Conservation (phyloP, 2,888 invertebrate genomes). For the Morpho helenor region DNA sequence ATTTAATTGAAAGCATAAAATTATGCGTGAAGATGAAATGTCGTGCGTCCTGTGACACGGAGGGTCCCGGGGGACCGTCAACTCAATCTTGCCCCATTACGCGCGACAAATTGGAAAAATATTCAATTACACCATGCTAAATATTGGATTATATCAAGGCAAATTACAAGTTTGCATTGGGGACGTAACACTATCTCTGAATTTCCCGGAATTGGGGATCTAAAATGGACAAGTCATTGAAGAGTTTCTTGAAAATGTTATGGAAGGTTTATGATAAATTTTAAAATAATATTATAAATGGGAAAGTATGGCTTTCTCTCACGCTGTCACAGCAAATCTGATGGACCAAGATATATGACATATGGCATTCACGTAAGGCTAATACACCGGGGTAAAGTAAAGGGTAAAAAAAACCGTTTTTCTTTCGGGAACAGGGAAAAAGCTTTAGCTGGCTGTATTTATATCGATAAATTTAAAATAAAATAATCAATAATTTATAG, state of each 20-base stretch:
- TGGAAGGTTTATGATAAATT: no score
- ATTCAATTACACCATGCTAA: conserved; percentile 77
- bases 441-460: no score
- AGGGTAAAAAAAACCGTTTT: no score
- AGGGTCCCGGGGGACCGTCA: conserved; percentile 56
- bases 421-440: no score
- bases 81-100: conserved; percentile 79
- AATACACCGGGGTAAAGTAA: neutral
- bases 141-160: conserved; percentile 77
- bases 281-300: neutral
- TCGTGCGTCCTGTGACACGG: conserved; percentile 26
- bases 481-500: no score
- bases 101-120: conserved; percentile 79
- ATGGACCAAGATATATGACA: conserved; percentile 14
- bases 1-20: conserved; percentile 42
- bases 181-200: conserved; percentile 44
- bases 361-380: neutral
- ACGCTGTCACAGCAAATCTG: no score
- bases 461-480: no score
- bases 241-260: no score
- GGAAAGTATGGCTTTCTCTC: no score
- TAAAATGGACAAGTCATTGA: no score
- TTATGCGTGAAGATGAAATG: conserved; percentile 42
- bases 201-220: neutral
- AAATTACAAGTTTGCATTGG: conserved; percentile 72